Percentiles rank a stretch among this genome's conserved stretches.
phyloP scores from a whole-genome alignment of 2,797 vertebrate species.

The Avahi laniger region DNA sequence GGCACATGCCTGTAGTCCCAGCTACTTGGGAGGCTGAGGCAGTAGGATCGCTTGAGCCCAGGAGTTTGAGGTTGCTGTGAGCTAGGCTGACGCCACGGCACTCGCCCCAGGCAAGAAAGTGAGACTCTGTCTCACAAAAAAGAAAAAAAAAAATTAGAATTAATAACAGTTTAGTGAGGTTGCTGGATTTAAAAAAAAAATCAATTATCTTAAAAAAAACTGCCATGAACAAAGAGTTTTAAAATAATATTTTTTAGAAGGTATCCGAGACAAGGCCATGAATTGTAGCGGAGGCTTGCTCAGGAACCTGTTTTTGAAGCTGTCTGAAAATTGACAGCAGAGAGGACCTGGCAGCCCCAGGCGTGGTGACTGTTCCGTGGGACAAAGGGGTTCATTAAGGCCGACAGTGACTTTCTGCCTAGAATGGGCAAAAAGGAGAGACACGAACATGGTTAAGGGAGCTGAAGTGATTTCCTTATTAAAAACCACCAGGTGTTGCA shows the following conservation, averaged over 20 bases:
- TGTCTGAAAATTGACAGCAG: neutral
- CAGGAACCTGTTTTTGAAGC: neutral
- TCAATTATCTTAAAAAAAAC: neutral
- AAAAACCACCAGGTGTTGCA: slow-evolving; percentile 82
- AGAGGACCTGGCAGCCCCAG: neutral
- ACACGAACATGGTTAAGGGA: neutral
- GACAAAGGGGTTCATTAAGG: neutral
- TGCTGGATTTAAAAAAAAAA: neutral
- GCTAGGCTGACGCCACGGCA: too few relatives aligned
- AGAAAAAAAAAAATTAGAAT: too few relatives aligned
- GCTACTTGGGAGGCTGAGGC: too few relatives aligned
- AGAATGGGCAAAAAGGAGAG: neutral
- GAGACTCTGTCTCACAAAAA: too few relatives aligned
- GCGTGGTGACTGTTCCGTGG: rapidly evolving
- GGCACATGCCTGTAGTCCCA: too few relatives aligned
- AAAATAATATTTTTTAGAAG: neutral
- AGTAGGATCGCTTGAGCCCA: too few relatives aligned
- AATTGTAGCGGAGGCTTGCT: neutral
- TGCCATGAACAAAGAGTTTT: neutral
- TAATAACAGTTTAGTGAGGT: neutral
- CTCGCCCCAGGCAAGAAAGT: too few relatives aligned
- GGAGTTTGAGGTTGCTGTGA: too few relatives aligned
- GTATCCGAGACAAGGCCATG: neutral
- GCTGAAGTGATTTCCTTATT: neutral
- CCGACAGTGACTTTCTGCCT: neutral